phyloP scores from a whole-genome alignment of 2,888 invertebrate species.

The Galeruca laticollis region DNA sequence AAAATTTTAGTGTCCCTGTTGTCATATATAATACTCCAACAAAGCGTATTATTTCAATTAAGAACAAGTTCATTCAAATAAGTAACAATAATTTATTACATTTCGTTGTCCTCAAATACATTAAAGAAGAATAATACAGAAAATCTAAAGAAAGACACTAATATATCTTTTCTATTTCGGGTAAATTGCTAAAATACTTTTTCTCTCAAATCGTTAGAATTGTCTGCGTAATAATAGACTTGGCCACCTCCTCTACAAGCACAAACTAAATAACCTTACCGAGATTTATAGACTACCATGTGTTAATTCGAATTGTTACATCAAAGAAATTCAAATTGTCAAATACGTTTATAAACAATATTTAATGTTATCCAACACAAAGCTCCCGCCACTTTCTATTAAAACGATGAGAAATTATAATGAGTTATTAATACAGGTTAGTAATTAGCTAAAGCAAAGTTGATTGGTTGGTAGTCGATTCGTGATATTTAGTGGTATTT shows the following conservation, averaged over 20 bases:
- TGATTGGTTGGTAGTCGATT: conserved; percentile 37
- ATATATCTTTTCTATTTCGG: conserved; percentile 13
- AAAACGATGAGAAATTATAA: conserved; percentile 38
- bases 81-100: too few species aligned
- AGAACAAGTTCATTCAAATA: too few species aligned
- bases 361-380: conserved; percentile 43
- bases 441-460: conserved; percentile 40
- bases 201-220: conserved; percentile 46
- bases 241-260: conserved; percentile 51
- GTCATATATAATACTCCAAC: too few species aligned
- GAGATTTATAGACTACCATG: conserved; percentile 47
- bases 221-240: conserved; percentile 49
- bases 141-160: conserved; percentile 1
- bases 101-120: too few species aligned
- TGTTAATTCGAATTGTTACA: conserved; percentile 47
- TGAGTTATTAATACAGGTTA: conserved; percentile 43
- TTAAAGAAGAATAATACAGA: background rate
- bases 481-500: conserved; percentile 24
- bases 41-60: too few species aligned
- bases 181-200: conserved; percentile 16
- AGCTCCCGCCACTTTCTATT: conserved; percentile 39
- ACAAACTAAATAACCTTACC: conserved; percentile 23
- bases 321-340: conserved; percentile 51
- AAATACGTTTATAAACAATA: conserved; percentile 46
- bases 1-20: too few species aligned